Evolutionary conservation across 2,113 vertebrate species (phyloP), one percentile per base, ranked within the genome.

Genomic region (Serilophus lunatus): DNA sequence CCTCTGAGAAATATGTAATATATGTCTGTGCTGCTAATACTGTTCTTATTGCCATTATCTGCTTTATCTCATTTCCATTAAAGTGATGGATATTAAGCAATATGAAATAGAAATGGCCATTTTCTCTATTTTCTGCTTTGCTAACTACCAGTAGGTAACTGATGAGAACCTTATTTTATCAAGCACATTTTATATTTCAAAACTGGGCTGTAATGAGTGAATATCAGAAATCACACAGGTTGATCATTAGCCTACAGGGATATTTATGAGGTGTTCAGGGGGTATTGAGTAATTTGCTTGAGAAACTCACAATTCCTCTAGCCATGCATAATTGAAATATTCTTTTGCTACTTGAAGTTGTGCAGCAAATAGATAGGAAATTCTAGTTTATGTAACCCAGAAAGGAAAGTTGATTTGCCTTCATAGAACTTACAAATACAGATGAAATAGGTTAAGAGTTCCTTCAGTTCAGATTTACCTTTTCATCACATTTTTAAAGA

Each of bases 51-150:
- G 88, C 90, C 88, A 35, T 94, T 94, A 93, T 96, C 92, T 94
- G 40, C 95, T 95, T 96, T 92, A 95, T 95, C 90, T 95, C 93
- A 83, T 95, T 95, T 95, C 95, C 90, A 97, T 97, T 96, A 93
- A 95, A 95, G 64, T 96, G 96, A 96, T 96, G 82, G 95, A 93
- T 95, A 94, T 91, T 93, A 90, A 86, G 85, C 79, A 94, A 86
- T 95, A 88, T 77, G 94, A 92, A 96, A 94, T 79, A 89, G 91
- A 92, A 96, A 92, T 92, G 83, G 63, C 85, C 82, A 33, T 90
- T 93, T 88, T 94, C 85, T 77, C 94, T 92, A 77, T 96, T 95
- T 95, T 91, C 81, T 95, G 89, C 94, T 95, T 90, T 95, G 72
- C 90, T 95, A 47, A 85, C 79, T 82, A 75, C 68, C 79, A 86